Conservation (phyloP, 2,888 invertebrate genomes). For the Epirrhoe tristata region DNA sequence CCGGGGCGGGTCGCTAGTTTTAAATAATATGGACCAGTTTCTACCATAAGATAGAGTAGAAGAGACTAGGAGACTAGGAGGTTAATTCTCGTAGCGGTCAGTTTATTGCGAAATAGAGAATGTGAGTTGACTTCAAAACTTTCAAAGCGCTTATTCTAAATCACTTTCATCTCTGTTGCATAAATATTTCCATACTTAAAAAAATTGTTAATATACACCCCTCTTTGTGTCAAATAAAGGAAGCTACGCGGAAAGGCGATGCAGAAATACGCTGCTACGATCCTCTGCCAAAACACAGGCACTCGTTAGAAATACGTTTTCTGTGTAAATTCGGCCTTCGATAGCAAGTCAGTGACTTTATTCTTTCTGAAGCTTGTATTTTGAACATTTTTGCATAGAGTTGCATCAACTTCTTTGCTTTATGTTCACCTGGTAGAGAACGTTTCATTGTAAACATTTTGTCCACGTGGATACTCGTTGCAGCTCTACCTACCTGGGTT, state of each 20-base stretch:
- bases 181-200: too few species aligned
- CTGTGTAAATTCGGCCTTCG: slow-evolving; percentile 29
- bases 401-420: slow-evolving; percentile 29
- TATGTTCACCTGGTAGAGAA: slow-evolving; percentile 40
- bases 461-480: slow-evolving; percentile 18
- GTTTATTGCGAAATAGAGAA: too few species aligned
- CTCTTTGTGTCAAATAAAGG: too few species aligned
- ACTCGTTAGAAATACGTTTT: slow-evolving; percentile 2
- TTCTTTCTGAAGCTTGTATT: slow-evolving; percentile 24
- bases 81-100: too few species aligned
- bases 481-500: background rate
- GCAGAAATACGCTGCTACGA: background rate
- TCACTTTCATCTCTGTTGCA: too few species aligned
- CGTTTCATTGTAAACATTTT: slow-evolving; percentile 39
- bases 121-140: background rate
- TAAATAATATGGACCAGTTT: too few species aligned
- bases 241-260: too few species aligned
- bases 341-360: slow-evolving; percentile 59
- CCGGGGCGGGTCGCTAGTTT: too few species aligned
- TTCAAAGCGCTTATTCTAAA: too few species aligned
- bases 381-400: slow-evolving; percentile 35
- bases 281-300: background rate
- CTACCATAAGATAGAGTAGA: too few species aligned
- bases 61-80: too few species aligned
- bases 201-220: too few species aligned